phyloP scores from a whole-genome alignment of 2,888 invertebrate genomes.

The Harmothoe impar region DNA sequence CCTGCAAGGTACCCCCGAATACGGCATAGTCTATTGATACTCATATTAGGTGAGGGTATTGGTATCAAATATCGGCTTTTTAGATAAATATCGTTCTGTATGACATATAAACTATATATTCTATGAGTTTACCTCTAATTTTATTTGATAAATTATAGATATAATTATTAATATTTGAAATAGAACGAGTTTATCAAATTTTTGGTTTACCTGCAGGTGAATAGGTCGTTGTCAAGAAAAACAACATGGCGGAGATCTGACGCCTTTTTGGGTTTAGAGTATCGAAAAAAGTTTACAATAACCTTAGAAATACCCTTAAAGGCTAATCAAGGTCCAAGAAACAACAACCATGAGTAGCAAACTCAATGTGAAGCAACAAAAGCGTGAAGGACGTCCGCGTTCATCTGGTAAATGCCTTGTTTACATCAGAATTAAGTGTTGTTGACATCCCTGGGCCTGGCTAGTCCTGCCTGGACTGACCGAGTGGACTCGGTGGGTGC shows the following conservation, averaged over 20 bases:
- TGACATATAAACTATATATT: too few relatives aligned
- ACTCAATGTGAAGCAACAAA: constrained; percentile 56
- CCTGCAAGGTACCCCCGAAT: not conserved
- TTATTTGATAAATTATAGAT: too few relatives aligned
- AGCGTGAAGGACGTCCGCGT: constrained; percentile 51
- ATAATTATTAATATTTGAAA: too few relatives aligned
- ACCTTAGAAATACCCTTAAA: not conserved
- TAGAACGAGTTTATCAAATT: too few relatives aligned
- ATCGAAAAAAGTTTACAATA: not conserved
- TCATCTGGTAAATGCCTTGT: constrained; percentile 59
- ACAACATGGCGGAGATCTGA: constrained; percentile 58
- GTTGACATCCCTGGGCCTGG: not conserved
- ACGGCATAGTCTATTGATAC: not conserved
- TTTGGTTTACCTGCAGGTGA: constrained; percentile 2
- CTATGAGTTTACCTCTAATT: too few relatives aligned
- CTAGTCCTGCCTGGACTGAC: not conserved
- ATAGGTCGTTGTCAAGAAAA: constrained; percentile 62
- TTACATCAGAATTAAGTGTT: not conserved
- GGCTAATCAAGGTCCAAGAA: not conserved
- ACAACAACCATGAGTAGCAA: constrained; percentile 59
- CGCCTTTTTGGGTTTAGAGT: not conserved
- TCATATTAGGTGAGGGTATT: too few relatives aligned
- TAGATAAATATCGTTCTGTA: too few relatives aligned
- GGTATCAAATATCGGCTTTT: too few relatives aligned
- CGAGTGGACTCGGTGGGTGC: too few relatives aligned